phyloP scores from a whole-genome alignment of 2,888 invertebrate genomes.

The Steinernema hermaphroditum region DNA sequence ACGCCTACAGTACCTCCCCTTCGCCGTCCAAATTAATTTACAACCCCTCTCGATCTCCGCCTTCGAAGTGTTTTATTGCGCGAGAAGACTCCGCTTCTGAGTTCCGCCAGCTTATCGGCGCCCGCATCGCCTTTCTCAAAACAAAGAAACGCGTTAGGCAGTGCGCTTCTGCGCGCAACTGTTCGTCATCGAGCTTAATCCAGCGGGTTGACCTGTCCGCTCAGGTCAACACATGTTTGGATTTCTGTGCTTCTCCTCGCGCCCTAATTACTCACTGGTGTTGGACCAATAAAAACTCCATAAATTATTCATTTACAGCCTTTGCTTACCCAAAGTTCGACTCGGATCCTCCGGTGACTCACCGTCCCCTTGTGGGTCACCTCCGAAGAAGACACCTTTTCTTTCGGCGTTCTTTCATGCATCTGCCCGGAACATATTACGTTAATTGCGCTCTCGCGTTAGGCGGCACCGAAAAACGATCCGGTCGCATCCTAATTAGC shows the following conservation, averaged over 20 bases:
- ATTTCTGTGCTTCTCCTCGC: background rate
- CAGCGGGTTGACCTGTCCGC: background rate
- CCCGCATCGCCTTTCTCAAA: background rate
- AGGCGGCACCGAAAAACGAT: conserved; percentile 19
- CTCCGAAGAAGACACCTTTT: background rate
- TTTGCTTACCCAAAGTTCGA: background rate
- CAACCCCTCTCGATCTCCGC: conserved; percentile 4
- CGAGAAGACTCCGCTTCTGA: background rate
- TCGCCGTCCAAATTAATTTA: background rate
- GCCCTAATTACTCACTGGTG: conserved; percentile 21
- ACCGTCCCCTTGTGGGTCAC: background rate
- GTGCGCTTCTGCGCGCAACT: conserved; percentile 4
- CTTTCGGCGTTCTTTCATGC: background rate
- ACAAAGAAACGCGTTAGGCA: background rate
- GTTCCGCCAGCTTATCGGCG: background rate
- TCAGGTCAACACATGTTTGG: conserved; percentile 16
- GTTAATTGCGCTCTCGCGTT: conserved; percentile 8
- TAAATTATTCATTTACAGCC: background rate
- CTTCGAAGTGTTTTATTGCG: conserved; percentile 4
- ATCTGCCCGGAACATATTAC: conserved; percentile 1
- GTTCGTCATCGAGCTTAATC: background rate
- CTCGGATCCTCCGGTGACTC: background rate
- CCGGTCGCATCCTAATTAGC: conserved; percentile 13
- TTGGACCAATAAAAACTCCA: background rate
- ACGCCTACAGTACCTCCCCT: background rate